phyloP scores from a whole-genome alignment of 2,797 vertebrate genomes.

The Spinus olivaceus region DNA sequence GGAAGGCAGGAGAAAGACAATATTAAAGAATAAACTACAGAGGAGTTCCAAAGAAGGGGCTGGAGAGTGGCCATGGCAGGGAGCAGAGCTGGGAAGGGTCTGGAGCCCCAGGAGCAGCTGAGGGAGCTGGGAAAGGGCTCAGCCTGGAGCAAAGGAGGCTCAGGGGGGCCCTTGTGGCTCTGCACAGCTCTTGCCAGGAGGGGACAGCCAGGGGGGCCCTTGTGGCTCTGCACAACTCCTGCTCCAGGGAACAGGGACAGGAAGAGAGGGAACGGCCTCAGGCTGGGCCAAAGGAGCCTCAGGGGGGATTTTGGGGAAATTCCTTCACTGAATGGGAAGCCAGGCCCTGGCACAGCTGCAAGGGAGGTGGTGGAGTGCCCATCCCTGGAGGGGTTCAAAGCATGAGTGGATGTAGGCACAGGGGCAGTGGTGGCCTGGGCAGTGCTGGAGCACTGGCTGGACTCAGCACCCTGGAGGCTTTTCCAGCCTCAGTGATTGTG shows the following conservation, averaged over 20 bases:
- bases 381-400: background rate
- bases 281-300: background rate
- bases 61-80: background rate
- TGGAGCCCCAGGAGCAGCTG: background rate
- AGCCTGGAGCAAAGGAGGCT: background rate
- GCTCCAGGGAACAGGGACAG: background rate
- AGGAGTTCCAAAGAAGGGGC: background rate
- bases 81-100: accelerated
- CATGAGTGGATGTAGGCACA: background rate
- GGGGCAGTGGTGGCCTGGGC: background rate
- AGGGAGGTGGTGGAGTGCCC: background rate
- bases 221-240: background rate
- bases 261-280: background rate
- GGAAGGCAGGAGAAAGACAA: background rate
- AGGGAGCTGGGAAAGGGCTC: background rate
- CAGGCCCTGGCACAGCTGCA: background rate
- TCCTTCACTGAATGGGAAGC: accelerated
- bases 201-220: background rate
- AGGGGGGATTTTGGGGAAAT: background rate
- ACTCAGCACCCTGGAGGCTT: background rate
- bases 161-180: background rate
- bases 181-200: background rate
- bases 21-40: background rate
- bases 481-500: background rate
- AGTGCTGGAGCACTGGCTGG: background rate